Percentiles rank a stretch among this genome's conserved stretches.
These are phyloP conservation scores for Capra hircus DNA, from an alignment of 2,113 vertebrate species.

Conservation along the genomic window DNA sequence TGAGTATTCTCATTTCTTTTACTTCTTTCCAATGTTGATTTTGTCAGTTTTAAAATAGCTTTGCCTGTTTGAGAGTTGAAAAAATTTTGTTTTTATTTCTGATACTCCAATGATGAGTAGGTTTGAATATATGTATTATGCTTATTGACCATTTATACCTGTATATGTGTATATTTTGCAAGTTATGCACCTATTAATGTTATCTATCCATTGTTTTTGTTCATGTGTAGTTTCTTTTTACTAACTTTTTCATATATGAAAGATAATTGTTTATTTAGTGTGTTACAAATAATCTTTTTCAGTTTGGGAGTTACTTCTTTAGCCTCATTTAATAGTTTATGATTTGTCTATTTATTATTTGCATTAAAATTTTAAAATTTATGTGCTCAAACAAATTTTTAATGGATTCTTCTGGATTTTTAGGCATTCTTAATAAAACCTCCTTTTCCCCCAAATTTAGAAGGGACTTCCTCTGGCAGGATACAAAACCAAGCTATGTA, in stretches of 20 bases:
- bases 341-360: conserved; percentile 25
- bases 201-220: neutral
- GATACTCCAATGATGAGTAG: neutral
- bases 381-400: neutral
- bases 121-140: neutral
- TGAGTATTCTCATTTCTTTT: neutral
- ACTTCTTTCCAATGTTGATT: neutral
- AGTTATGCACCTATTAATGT: neutral
- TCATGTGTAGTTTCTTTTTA: neutral
- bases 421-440: neutral
- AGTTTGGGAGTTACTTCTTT: neutral
- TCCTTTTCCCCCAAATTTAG: neutral
- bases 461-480: neutral
- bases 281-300: neutral
- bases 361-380: neutral
- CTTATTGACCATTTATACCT: neutral
- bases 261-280: neutral
- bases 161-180: neutral
- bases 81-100: neutral
- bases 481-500: neutral
- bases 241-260: neutral
- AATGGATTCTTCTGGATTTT: neutral
- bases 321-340: neutral
- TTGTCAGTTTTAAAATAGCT: neutral
- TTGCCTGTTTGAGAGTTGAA: neutral